Evolutionary conservation across 2,797 vertebrate species (phyloP).

Genomic region (Aplochiton taeniatus): DNA sequence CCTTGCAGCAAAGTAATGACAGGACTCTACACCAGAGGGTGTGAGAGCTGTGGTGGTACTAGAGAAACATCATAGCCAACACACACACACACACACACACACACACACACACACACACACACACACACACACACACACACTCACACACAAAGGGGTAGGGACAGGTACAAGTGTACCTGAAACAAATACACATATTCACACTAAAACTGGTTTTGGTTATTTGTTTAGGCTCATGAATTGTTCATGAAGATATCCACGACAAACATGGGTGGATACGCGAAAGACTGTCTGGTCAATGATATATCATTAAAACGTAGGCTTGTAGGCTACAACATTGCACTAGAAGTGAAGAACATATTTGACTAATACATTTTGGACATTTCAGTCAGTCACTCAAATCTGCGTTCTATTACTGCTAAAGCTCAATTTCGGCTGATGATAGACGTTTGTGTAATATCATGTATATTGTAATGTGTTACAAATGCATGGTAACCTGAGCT

Average conservation of each 20-base stretch:
- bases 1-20: not conserved
- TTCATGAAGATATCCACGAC: not conserved
- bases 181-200: too few species aligned
- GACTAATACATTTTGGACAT: too few species aligned
- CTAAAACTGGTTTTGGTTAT: too few species aligned
- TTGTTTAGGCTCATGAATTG: too few species aligned
- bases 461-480: too few species aligned
- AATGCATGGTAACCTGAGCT: too few species aligned
- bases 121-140: conserved; percentile 1
- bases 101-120: conserved; percentile 1
- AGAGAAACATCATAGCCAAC: not conserved
- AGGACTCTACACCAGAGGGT: not conserved
- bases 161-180: not conserved
- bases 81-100: not conserved
- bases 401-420: too few species aligned
- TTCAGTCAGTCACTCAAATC: too few species aligned
- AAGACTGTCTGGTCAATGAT: not conserved
- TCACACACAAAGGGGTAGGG: conserved; percentile 5
- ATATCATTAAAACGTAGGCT: not conserved
- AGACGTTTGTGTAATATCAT: too few species aligned
- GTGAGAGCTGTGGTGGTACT: not conserved
- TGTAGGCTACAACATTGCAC: not conserved
- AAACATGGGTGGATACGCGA: not conserved
- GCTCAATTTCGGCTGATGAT: too few species aligned
- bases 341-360: not conserved